Conservation (phyloP, 2,113 vertebrate genomes). For the Plecotus auritus region DNA sequence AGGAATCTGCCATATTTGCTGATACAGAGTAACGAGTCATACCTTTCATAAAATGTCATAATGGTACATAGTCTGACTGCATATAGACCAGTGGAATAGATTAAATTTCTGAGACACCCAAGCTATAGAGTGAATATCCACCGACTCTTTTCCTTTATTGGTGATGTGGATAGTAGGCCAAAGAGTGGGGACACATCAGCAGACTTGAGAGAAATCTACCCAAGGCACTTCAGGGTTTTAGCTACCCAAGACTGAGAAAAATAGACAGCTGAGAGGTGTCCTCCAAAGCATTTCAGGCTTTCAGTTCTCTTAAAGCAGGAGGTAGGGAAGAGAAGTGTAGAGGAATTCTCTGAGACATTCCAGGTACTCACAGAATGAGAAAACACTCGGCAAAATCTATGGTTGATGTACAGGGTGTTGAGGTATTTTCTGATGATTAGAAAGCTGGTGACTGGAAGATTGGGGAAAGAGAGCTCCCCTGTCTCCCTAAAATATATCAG, state of each 20-base stretch:
- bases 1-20: neutral
- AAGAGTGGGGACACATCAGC: accelerated
- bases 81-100: neutral
- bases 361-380: neutral
- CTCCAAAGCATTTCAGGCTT: neutral
- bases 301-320: neutral
- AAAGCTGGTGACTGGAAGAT: neutral
- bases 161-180: neutral
- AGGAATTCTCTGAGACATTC: neutral
- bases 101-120: neutral
- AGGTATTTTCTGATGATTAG: neutral
- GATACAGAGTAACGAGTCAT: neutral
- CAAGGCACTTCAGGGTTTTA: neutral
- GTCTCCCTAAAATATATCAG: neutral
- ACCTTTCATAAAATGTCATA: neutral
- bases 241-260: neutral
- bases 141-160: neutral
- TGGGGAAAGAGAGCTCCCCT: neutral
- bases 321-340: neutral
- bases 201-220: neutral
- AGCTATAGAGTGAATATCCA: neutral
- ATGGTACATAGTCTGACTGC: neutral
- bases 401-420: no score
- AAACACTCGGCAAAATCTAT: neutral
- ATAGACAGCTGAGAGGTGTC: neutral